A percentile compares a stretch with the other conserved stretches of the same genome.
phyloP scores from a whole-genome alignment of 2,888 invertebrate genomes.

The Drosophila nigricruria region DNA sequence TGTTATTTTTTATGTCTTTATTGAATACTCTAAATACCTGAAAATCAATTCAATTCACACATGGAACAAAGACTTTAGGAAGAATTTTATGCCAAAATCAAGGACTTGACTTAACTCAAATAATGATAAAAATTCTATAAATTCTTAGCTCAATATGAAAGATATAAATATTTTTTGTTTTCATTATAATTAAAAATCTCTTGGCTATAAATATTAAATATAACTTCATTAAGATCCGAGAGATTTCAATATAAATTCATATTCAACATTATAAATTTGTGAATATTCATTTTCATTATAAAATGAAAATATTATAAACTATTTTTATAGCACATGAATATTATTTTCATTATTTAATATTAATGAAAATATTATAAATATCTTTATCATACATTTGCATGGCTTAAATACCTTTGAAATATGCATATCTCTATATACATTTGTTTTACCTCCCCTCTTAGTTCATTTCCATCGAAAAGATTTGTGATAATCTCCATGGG shows the following conservation, averaged over 20 bases:
- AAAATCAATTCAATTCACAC: constrained; percentile 1
- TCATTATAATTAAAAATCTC: too few species aligned
- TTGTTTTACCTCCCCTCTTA: neutral
- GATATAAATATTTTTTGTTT: too few species aligned
- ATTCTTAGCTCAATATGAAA: neutral
- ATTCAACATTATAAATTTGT: neutral
- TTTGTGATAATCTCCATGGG: constrained; percentile 12
- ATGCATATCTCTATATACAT: neutral
- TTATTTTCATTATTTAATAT: neutral
- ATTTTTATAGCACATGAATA: neutral
- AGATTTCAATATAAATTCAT: neutral
- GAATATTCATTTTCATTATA: neutral
- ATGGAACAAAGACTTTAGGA: neutral
- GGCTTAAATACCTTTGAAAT: neutral
- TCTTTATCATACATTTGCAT: neutral
- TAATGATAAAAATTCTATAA: neutral
- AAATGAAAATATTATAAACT: neutral
- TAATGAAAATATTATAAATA: neutral
- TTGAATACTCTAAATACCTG: neutral
- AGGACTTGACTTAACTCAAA: neutral
- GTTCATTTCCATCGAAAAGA: neutral
- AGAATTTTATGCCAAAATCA: neutral
- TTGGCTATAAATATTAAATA: neutral
- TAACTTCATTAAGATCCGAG: neutral
- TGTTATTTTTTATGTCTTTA: neutral